These are phyloP conservation scores for Invenusta paracnida DNA, from an alignment of 2,888 invertebrate species.

Conservation along the genomic window DNA sequence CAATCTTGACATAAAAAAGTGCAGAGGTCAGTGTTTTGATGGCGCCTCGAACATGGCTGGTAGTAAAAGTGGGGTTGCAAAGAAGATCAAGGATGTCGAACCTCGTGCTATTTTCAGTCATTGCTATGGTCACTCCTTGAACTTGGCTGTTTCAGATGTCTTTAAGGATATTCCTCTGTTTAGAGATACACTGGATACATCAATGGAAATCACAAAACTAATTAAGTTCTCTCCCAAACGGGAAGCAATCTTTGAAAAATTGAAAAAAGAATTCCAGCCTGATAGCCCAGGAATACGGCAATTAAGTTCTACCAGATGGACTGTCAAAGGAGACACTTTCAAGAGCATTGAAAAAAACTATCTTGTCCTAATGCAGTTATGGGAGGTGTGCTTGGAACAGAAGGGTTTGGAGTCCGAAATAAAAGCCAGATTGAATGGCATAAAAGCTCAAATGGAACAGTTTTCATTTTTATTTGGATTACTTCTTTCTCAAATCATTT, in stretches of 20 bases:
- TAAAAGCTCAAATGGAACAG: slow-evolving; percentile 21
- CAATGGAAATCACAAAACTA: slow-evolving; percentile 2
- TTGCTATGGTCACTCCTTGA: background rate
- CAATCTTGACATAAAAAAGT: slow-evolving; percentile 16
- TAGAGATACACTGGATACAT: slow-evolving; percentile 23
- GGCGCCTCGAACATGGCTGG: slow-evolving; percentile 32
- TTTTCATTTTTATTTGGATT: slow-evolving; percentile 29
- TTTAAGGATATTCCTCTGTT: slow-evolving; percentile 2
- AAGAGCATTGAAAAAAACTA: slow-evolving; percentile 17
- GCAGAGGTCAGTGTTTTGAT: slow-evolving; percentile 32
- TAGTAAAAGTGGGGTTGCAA: slow-evolving; percentile 33
- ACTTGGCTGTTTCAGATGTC: slow-evolving; percentile 5
- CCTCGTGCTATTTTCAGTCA: slow-evolving; percentile 14
- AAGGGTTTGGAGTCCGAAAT: slow-evolving; percentile 3
- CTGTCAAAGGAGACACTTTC: slow-evolving; percentile 18
- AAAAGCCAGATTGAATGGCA: slow-evolving; percentile 27
- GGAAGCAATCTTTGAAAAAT: slow-evolving; percentile 21
- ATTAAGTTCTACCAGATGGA: slow-evolving; percentile 25
- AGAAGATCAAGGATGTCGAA: slow-evolving; percentile 7
- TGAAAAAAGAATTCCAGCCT: slow-evolving; percentile 21
- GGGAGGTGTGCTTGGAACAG: slow-evolving; percentile 1
- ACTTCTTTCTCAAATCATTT: slow-evolving; percentile 21
- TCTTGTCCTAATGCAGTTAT: slow-evolving; percentile 3
- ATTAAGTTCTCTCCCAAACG: slow-evolving; percentile 22
- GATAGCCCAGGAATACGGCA: slow-evolving; percentile 7